These are phyloP conservation scores for Sminthurides aquaticus DNA, from an alignment of 2,888 invertebrate genomes.

Conservation along the genomic window DNA sequence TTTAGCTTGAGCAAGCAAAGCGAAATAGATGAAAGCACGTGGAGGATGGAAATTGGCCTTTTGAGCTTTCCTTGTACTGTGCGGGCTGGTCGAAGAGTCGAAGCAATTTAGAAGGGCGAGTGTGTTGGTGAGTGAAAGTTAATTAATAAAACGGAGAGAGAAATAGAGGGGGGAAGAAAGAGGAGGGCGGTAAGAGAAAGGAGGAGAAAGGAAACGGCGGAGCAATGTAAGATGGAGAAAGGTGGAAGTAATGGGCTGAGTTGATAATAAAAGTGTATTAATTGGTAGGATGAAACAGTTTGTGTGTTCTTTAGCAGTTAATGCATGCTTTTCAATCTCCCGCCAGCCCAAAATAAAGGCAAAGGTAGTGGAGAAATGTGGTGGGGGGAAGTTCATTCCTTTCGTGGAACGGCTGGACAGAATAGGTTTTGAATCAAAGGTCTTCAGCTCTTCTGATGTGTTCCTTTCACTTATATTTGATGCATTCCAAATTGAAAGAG, in stretches of 20 bases:
- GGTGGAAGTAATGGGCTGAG: constrained; percentile 15
- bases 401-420: not conserved
- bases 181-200: not conserved
- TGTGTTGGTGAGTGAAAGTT: constrained; percentile 16
- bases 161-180: not conserved
- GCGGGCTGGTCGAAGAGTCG: too few relatives aligned
- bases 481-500: too few relatives aligned
- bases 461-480: too few relatives aligned
- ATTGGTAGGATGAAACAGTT: not conserved
- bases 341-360: too few relatives aligned
- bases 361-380: too few relatives aligned
- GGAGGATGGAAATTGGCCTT: not conserved
- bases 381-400: too few relatives aligned
- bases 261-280: constrained; percentile 12
- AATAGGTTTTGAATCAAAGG: not conserved
- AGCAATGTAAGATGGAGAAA: not conserved
- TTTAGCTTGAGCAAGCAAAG: not conserved
- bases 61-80: too few relatives aligned
- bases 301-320: not conserved
- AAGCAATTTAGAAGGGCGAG: too few relatives aligned
- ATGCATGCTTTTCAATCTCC: too few relatives aligned
- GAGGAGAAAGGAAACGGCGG: not conserved
- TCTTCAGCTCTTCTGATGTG: too few relatives aligned
- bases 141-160: constrained; percentile 6
- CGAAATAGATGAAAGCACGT: not conserved